These are phyloP conservation scores for Melopsittacus undulatus DNA, from an alignment of 2,797 vertebrate genomes.

Conservation along the genomic window DNA sequence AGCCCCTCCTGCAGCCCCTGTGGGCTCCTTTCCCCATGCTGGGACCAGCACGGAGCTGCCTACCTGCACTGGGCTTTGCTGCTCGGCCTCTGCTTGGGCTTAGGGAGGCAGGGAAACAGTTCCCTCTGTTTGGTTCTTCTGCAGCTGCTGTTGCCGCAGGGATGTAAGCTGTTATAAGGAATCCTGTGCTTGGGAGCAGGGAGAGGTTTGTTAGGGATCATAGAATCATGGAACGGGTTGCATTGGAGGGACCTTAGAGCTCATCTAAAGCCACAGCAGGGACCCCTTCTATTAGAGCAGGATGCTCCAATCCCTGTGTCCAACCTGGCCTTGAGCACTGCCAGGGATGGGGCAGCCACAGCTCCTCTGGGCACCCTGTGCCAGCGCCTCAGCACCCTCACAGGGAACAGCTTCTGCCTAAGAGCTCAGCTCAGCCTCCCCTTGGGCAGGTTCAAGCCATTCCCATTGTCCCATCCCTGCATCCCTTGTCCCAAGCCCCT, in stretches of 20 bases:
- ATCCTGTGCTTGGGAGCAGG: neutral
- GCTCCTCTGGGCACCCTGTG: no score
- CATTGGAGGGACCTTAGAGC: neutral
- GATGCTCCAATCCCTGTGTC: no score
- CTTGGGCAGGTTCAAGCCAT: no score
- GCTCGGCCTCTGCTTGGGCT: neutral
- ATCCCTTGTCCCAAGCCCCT: no score
- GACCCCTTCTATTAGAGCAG: neutral
- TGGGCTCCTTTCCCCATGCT: neutral
- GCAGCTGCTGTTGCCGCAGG: neutral
- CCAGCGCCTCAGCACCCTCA: no score
- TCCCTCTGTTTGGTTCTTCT: neutral
- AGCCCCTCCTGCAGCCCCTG: neutral
- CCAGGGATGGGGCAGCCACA: no score
- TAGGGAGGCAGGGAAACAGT: neutral
- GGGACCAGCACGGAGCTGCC: neutral
- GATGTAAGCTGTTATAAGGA: neutral
- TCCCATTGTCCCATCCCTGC: no score
- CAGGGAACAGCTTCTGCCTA: no score
- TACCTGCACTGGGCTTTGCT: accelerated
- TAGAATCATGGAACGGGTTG: neutral
- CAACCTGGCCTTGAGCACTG: no score
- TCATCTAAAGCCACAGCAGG: neutral
- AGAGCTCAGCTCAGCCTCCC: no score
- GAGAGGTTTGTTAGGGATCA: neutral